These are phyloP conservation scores for Agrochola lychnidis DNA, from an alignment of 2,888 invertebrate genomes.

Conservation along the genomic window DNA sequence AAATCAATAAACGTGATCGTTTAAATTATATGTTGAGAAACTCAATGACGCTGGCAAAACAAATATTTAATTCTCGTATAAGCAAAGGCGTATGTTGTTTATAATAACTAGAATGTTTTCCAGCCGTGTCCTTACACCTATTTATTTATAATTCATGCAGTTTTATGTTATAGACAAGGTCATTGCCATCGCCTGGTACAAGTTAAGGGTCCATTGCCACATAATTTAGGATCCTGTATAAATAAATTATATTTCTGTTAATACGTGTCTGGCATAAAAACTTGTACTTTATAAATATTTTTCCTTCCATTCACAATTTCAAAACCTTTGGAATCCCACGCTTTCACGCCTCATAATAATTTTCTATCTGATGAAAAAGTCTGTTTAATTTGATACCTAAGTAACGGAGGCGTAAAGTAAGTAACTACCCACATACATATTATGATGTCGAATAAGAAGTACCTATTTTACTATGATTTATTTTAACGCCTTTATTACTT, in stretches of 20 bases:
- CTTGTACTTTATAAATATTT: constrained; percentile 9
- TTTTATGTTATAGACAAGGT: constrained; percentile 30
- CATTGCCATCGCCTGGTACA: constrained; percentile 10
- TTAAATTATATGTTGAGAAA: constrained; percentile 46
- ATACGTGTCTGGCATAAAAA: constrained; percentile 6
- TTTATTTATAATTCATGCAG: constrained; percentile 37
- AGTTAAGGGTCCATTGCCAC: constrained; percentile 2
- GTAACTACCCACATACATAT: background rate
- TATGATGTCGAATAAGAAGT: background rate
- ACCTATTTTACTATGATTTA: background rate
- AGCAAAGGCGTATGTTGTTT: constrained; percentile 51
- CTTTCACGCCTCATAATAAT: background rate
- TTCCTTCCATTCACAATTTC: constrained; percentile 17
- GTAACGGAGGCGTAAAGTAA: constrained; percentile 10
- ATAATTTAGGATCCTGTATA: background rate
- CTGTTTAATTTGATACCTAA: constrained; percentile 1
- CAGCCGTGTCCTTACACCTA: constrained; percentile 37
- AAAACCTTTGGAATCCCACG: constrained; percentile 17
- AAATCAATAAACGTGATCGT: constrained; percentile 44
- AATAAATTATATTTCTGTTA: constrained; percentile 14
- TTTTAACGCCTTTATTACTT: background rate
- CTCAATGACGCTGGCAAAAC: constrained; percentile 38
- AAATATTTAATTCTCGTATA: constrained; percentile 52
- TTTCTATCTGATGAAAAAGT: constrained; percentile 1
- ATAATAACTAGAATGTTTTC: constrained; percentile 44